phyloP scores from a whole-genome alignment of 2,888 invertebrate species.

The Branchinecta sandiegonensis region DNA sequence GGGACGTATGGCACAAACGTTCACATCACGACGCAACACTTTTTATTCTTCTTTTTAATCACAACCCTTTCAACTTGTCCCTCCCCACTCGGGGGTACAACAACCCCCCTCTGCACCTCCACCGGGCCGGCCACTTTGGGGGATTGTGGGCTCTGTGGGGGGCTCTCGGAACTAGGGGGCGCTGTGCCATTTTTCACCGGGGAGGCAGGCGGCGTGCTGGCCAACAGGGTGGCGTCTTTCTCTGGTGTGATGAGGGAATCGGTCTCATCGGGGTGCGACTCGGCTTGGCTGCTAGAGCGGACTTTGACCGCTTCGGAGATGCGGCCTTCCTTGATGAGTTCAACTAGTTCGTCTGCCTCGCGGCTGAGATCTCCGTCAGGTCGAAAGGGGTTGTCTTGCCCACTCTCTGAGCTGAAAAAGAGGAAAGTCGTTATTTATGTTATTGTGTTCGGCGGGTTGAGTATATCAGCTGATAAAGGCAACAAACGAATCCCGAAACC shows the following conservation, averaged over 20 bases:
- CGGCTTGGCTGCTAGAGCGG: slow-evolving; percentile 39
- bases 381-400: slow-evolving; percentile 94
- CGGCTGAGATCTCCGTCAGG: slow-evolving; percentile 87
- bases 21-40: slow-evolving; percentile 62
- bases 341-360: slow-evolving; percentile 91
- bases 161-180: background rate
- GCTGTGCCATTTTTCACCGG: slow-evolving; percentile 19
- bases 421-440: slow-evolving; percentile 23
- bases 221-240: slow-evolving; percentile 36
- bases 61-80: slow-evolving; percentile 77
- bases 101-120: slow-evolving; percentile 55
- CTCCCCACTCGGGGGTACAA: slow-evolving; percentile 46
- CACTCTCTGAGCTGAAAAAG: slow-evolving; percentile 67
- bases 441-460: slow-evolving; percentile 21
- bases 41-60: slow-evolving; percentile 86
- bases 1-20: background rate
- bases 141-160: slow-evolving; percentile 25
- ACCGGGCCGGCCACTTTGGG: slow-evolving; percentile 39
- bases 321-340: slow-evolving; percentile 78
- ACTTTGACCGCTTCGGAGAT: slow-evolving; percentile 47
- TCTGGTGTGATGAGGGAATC: slow-evolving; percentile 27
- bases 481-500: too few species aligned
- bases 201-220: slow-evolving; percentile 28
- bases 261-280: slow-evolving; percentile 40
- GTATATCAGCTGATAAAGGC: background rate